A percentile compares a stretch with the other conserved stretches of the same genome.
These are phyloP conservation scores for Callaeas wilsoni DNA, from an alignment of 2,113 vertebrate species.

Conservation along the genomic window DNA sequence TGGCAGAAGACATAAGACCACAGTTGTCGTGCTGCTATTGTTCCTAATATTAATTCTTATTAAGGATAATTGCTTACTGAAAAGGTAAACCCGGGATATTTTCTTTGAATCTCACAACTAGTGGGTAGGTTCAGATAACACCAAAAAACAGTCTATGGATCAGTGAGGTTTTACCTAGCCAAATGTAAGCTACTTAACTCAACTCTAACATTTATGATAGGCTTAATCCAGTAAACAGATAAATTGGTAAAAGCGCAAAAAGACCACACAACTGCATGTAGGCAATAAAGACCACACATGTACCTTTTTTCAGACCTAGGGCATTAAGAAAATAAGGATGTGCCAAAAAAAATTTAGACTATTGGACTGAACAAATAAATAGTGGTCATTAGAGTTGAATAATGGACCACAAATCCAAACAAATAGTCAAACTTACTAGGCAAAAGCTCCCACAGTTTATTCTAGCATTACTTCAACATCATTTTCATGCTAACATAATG, in stretches of 20 bases:
- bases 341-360: conserved; percentile 27
- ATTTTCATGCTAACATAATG: not conserved
- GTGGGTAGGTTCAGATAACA: not conserved
- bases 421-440: conserved; percentile 15
- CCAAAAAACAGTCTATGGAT: not conserved
- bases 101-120: not conserved
- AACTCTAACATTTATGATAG: conserved; percentile 12
- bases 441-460: conserved; percentile 29
- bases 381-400: conserved; percentile 25
- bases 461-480: conserved; percentile 19
- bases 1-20: not conserved
- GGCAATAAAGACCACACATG: conserved; percentile 34
- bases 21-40: not conserved
- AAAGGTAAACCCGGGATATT: not conserved
- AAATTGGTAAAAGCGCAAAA: not conserved
- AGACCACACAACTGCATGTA: conserved; percentile 38
- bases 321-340: conserved; percentile 29
- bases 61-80: not conserved
- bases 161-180: conserved; percentile 12
- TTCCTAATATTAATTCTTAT: not conserved
- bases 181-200: conserved; percentile 15
- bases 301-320: not conserved
- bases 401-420: conserved; percentile 43
- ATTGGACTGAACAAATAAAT: conserved; percentile 53
- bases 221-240: conserved; percentile 41